Evolutionary conservation across 2,888 invertebrate species (phyloP), one percentile per base, ranked within the genome.

Genomic region (Zootermopsis nevadensis): DNA sequence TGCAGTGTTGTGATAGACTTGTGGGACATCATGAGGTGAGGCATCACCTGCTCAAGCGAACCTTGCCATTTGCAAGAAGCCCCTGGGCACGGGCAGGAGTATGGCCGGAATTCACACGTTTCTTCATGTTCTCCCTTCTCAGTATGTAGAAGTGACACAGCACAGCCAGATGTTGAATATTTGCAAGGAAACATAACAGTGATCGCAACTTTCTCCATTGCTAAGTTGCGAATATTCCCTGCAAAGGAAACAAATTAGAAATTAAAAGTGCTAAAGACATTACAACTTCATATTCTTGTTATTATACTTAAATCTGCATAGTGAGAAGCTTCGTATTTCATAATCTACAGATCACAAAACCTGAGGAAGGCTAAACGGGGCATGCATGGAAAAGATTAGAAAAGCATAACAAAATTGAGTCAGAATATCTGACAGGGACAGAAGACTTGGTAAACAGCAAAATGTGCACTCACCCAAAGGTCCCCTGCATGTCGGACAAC

Each of bases 11-110:
- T 99, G 87, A 99, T 99, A 88, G 98, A 98, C 91, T 99, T 99
- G 90, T 99, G 98, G 82, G 96, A 95, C 93, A 95, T 97, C 93
- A 98, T 96, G 82, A 99, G 93, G 91, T 99, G 99, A 38, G 96
- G 96, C 99, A 99, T 99, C 77, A 99, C 99, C 91, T 98, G 96
- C 89, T 99, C 98, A 55, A 99, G 91, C 69, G 97, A 96, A 55
- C 99, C 99, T 89, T 98, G 98, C 99, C 99, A 99, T 89, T 99
- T 99, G 91, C 99, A 99, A 0, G 98, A 98, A 48, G 99, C 98
- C 69, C 99, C 99, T n/a, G 99, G 99, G 89, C 99, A 99, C 42
- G 99, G 99, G 90, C 99, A 99, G 86, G 96, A 95, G 90, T 99
- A 99, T 1, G 99, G 99, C 89, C 99, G 94, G 92, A 95, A 99